A percentile compares a stretch with the other conserved stretches of the same genome.
phyloP scores from a whole-genome alignment of 2,888 invertebrate species.

The Iselma pallidipennis region DNA sequence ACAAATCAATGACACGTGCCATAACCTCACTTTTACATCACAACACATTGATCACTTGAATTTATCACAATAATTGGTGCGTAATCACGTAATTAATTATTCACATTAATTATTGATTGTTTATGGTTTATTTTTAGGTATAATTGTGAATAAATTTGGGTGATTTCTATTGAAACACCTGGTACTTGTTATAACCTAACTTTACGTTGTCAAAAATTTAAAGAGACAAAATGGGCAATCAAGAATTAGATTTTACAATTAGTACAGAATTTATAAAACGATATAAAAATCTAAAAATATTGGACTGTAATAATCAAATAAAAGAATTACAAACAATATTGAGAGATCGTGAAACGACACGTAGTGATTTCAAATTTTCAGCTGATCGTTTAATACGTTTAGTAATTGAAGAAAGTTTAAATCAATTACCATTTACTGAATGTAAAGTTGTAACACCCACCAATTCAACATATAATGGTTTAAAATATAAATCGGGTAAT shows the following conservation, averaged over 20 bases:
- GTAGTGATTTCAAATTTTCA: conserved; percentile 98
- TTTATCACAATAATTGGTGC: background rate
- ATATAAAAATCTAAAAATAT: conserved; percentile 70
- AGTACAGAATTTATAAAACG: conserved; percentile 52
- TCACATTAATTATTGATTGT: no score
- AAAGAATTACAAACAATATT: conserved; percentile 85
- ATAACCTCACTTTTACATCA: conserved; percentile 12
- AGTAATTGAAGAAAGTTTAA: conserved; percentile 97
- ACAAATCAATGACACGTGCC: background rate
- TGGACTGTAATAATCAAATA: conserved; percentile 77
- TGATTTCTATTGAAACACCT: background rate
- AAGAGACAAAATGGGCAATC: conserved; percentile 50
- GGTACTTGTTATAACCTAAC: conserved; percentile 13
- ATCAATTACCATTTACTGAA: conserved; percentile 92
- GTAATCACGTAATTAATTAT: background rate
- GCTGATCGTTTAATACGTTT: conserved; percentile 96
- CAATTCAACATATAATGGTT: conserved; percentile 85
- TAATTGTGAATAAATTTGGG: background rate
- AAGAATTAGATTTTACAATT: conserved; percentile 48
- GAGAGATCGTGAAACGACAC: conserved; percentile 84
- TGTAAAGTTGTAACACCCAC: conserved; percentile 93
- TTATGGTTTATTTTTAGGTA: background rate
- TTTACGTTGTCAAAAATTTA: conserved; percentile 18
- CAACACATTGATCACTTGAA: background rate
- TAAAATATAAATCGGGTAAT: conserved; percentile 96